Base-by-base conservation (phyloP, 2,888 invertebrate species). In the Andricus curvator region DNA sequence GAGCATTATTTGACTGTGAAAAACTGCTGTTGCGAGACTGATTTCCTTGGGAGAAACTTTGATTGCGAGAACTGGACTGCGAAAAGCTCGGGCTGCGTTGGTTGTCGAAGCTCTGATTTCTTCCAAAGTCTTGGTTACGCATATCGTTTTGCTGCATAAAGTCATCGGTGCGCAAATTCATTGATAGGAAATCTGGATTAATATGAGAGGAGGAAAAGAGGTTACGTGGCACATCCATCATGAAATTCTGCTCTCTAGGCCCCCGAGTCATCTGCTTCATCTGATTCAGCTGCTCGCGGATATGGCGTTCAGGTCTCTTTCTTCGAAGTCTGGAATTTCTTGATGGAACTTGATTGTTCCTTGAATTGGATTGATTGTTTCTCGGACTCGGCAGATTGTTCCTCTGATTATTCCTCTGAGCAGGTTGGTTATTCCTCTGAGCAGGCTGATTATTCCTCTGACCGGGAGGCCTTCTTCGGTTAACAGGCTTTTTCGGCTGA, bases 101-200 rank as follows among this genome's bases (percentile, higher is more conserved):
- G 13, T 74, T 74, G 29, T 29, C 33, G 20, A 74, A 74, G 22
- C 9, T 25, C 33, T 56, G 74, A 56, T 13, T 56, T 56, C 74
- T 17, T 13, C 56, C 56, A 20, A 74, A 51, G 25, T 74, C 56
- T 9, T 51, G 74, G 5, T 74, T 74, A 5, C 74, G 51, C 33
- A 56, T n/a, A 20, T 56, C n/a, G n/a, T n/a, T 74, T 3, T 74
- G 74, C 74, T 56, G 74, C 29, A 74, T 56, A 5, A 74, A n/a
- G 33, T 74, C 51, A 29, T 74, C 29, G n/a, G 33, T 56, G 29
- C 74, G 74, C 13, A 56, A 17, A 74, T 48, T 68, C 22, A 44
- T 15, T 41, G 44, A 67, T 1, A 62, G 62, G 25, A 62, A 62
- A 25, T 25, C 62, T 25, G 22, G 62, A 56, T 56, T 56, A 44